A percentile compares a stretch with the other conserved stretches of the same genome.
These are phyloP conservation scores for Cirrhinus mrigala DNA, from an alignment of 2,797 vertebrate species.

Conservation along the genomic window DNA sequence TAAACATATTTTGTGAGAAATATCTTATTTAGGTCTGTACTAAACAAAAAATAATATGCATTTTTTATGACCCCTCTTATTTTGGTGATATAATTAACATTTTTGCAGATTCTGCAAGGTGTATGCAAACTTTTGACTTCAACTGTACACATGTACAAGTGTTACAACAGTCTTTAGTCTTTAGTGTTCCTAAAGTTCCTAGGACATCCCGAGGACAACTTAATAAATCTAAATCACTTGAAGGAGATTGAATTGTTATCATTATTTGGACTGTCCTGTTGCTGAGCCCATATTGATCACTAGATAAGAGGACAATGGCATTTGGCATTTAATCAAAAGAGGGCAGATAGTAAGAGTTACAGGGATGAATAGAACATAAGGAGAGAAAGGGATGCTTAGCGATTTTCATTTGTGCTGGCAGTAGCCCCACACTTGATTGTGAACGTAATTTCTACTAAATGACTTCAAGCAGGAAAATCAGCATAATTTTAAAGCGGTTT, in stretches of 20 bases:
- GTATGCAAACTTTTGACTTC: no score
- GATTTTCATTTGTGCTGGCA: background rate
- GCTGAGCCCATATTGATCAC: slow-evolving; percentile 46
- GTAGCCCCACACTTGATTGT: background rate
- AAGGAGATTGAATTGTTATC: slow-evolving; percentile 28
- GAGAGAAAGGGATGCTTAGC: background rate
- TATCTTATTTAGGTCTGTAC: no score
- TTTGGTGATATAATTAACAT: no score
- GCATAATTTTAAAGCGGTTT: background rate
- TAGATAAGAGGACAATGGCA: slow-evolving; percentile 44
- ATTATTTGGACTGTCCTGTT: slow-evolving; percentile 24
- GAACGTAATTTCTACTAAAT: slow-evolving; percentile 29
- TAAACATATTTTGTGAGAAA: no score
- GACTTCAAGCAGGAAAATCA: slow-evolving; percentile 27
- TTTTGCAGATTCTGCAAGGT: no score
- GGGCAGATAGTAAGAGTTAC: slow-evolving; percentile 29
- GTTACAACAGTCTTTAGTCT: background rate
- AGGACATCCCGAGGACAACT: slow-evolving; percentile 32
- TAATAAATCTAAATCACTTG: slow-evolving; percentile 33
- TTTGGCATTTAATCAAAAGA: slow-evolving; percentile 52
- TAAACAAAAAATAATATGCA: no score
- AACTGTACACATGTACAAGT: background rate
- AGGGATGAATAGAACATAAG: slow-evolving; percentile 38
- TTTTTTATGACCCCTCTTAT: no score
- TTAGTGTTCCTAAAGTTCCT: background rate